Evolutionary conservation across 2,797 vertebrate genomes (phyloP).

Genomic region (Micromesistius poutassou): DNA sequence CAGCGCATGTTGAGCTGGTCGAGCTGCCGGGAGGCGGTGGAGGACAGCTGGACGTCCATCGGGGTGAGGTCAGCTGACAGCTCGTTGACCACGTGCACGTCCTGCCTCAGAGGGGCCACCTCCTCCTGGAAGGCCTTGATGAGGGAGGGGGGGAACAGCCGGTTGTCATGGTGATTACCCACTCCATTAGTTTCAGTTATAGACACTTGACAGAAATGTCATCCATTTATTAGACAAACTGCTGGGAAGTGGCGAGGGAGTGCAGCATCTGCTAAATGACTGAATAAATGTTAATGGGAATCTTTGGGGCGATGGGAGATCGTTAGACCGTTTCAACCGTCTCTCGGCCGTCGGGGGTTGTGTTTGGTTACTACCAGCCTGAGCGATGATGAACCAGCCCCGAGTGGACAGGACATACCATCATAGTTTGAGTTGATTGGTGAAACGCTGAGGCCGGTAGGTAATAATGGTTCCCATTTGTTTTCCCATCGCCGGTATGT

Average conservation of each 20-base stretch:
- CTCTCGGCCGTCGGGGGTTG: neutral
- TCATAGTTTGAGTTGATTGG: neutral
- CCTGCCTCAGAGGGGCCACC: constrained; percentile 83
- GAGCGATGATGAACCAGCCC: neutral
- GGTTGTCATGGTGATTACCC: neutral
- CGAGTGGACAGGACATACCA: neutral
- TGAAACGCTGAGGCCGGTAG: neutral
- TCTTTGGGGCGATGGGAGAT: neutral
- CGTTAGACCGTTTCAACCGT: neutral
- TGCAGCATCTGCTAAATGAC: neutral
- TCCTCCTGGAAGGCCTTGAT: constrained; percentile 87
- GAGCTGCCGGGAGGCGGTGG: constrained; percentile 87
- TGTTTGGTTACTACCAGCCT: neutral
- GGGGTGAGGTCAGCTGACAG: constrained; percentile 86
- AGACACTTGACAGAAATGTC: neutral
- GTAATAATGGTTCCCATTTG: neutral
- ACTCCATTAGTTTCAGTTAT: neutral
- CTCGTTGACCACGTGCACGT: constrained; percentile 87
- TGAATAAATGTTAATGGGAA: neutral
- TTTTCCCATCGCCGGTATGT: neutral
- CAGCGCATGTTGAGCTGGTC: constrained; percentile 95
- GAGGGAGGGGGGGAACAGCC: neutral
- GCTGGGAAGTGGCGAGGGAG: neutral
- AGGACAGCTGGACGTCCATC: constrained; percentile 88
- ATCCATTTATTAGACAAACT: neutral